These are phyloP conservation scores for Ctenopoma multispine DNA, from an alignment of 2,797 vertebrate genomes.

Conservation along the genomic window DNA sequence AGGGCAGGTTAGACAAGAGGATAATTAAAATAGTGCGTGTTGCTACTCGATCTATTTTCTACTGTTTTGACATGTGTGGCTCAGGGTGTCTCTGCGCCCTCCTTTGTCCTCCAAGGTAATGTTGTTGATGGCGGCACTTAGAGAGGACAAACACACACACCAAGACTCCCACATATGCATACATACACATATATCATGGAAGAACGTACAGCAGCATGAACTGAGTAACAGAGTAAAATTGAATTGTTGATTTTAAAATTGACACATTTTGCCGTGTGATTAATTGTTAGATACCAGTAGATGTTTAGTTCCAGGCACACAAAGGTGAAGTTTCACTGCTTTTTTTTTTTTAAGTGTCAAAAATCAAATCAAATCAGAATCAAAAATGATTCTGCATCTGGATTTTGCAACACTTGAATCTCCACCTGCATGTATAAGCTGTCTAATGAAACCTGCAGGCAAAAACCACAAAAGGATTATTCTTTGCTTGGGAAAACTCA, in stretches of 20 bases:
- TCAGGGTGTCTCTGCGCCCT: conserved; percentile 69
- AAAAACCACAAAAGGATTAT: conserved; percentile 53
- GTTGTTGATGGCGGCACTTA: conserved; percentile 78
- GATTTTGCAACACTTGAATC: too few relatives aligned
- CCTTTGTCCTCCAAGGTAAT: conserved; percentile 81
- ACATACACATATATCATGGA: conserved; percentile 7
- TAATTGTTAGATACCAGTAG: neutral
- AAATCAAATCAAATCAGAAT: too few relatives aligned
- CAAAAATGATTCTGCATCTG: too few relatives aligned
- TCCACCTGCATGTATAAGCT: neutral
- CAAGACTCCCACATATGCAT: conserved; percentile 35
- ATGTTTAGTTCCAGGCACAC: neutral
- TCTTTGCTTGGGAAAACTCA: conserved; percentile 40
- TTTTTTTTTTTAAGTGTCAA: neutral
- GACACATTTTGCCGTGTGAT: neutral
- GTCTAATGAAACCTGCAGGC: conserved; percentile 32
- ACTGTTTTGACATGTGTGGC: conserved; percentile 60
- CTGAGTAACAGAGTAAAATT: neutral
- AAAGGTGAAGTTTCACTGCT: neutral
- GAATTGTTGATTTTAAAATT: neutral
- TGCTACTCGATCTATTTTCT: conserved; percentile 73
- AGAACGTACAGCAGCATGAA: conserved; percentile 35
- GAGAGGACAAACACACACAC: conserved; percentile 67
- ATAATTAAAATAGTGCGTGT: conserved; percentile 82
- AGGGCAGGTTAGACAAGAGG: conserved; percentile 81